Percentiles rank a stretch among this genome's conserved stretches.
These are phyloP conservation scores for Lypha dubia DNA, from an alignment of 2,888 invertebrate genomes.

Conservation along the genomic window DNA sequence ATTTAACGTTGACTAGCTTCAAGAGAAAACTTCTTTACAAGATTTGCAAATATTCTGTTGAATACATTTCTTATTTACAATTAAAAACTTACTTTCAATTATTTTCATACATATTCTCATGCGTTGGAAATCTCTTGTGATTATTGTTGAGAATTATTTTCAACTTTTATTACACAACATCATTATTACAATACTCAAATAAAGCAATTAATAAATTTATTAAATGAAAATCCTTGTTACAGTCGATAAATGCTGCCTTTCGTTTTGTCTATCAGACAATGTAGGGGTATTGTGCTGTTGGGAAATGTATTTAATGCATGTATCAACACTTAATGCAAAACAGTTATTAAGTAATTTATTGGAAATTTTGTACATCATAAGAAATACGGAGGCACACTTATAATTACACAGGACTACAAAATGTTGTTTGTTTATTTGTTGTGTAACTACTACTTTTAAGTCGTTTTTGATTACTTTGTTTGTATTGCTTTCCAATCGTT, in stretches of 20 bases:
- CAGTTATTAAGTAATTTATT: constrained; percentile 29
- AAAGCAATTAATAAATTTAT: constrained; percentile 50
- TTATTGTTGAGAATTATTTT: not conserved
- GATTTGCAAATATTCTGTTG: not conserved
- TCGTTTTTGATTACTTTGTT: too few relatives aligned
- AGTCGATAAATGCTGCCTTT: not conserved
- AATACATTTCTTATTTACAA: not conserved
- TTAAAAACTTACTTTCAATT: not conserved
- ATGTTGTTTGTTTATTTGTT: too few relatives aligned
- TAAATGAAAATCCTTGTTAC: constrained; percentile 15
- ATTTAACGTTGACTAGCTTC: not conserved
- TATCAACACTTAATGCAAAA: constrained; percentile 15
- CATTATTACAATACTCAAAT: not conserved
- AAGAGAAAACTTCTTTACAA: not conserved
- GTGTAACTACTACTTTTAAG: too few relatives aligned
- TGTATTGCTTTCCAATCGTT: too few relatives aligned
- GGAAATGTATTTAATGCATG: constrained; percentile 10
- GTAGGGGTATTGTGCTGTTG: not conserved
- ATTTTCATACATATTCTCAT: not conserved
- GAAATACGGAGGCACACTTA: not conserved
- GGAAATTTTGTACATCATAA: not conserved
- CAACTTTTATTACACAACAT: not conserved
- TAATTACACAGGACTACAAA: too few relatives aligned
- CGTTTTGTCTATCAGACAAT: not conserved
- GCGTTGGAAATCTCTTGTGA: constrained; percentile 1